Evolutionary conservation across 2,888 invertebrate genomes (phyloP).

Genomic region (Beris chalybata): DNA sequence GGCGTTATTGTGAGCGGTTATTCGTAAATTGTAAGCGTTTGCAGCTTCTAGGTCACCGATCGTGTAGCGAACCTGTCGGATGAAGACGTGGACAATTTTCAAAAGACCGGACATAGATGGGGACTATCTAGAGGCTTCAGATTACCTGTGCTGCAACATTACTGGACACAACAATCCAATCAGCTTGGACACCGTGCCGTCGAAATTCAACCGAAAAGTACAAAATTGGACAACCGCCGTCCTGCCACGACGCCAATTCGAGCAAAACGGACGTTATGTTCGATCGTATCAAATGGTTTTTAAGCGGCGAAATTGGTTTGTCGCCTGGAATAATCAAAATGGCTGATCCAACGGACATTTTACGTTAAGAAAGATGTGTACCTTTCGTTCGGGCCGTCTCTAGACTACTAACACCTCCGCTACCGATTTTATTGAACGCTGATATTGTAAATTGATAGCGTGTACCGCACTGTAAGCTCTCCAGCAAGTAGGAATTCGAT

Average conservation of each 20-base stretch:
- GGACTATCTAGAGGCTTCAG: too few relatives aligned
- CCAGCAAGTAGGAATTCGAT: slow-evolving; percentile 66
- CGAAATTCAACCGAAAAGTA: slow-evolving; percentile 62
- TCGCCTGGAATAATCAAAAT: slow-evolving; percentile 45
- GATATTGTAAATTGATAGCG: slow-evolving; percentile 74
- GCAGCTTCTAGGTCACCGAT: slow-evolving; percentile 60
- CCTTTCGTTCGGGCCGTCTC: slow-evolving; percentile 75
- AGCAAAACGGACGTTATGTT: slow-evolving; percentile 77
- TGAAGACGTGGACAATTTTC: too few relatives aligned
- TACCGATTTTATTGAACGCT: slow-evolving; percentile 75
- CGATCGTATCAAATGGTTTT: slow-evolving; percentile 70
- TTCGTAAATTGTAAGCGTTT: slow-evolving; percentile 59
- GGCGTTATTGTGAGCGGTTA: slow-evolving; percentile 66
- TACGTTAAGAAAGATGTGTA: slow-evolving; percentile 46
- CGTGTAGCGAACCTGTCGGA: slow-evolving; percentile 49
- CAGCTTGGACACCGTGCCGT: slow-evolving; percentile 47
- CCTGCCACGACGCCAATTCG: slow-evolving; percentile 77
- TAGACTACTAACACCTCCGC: slow-evolving; percentile 68
- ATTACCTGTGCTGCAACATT: slow-evolving; percentile 56
- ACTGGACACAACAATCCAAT: slow-evolving; percentile 58
- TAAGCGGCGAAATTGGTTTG: slow-evolving; percentile 69
- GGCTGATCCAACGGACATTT: background rate
- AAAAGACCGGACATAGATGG: too few relatives aligned
- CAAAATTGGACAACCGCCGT: slow-evolving; percentile 77
- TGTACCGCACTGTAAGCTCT: slow-evolving; percentile 76